Base-by-base conservation (phyloP, 1,140 invertebrate species). In the Drosophila littoralis region DNA sequence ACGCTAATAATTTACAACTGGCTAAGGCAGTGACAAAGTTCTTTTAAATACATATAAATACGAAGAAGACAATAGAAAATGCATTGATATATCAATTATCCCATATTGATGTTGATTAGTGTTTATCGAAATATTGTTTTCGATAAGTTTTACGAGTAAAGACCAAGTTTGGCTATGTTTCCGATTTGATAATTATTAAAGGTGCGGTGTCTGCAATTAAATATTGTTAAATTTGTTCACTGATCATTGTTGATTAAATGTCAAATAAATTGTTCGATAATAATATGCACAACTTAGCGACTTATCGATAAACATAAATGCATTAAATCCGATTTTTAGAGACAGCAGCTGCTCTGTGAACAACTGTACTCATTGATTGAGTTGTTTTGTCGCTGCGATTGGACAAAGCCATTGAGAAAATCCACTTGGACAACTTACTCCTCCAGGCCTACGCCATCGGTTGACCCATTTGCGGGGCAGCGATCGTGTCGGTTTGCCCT, bases 401-500 rank as follows among this genome's bases (percentile, higher is more conserved):
- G 60, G 46, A 42, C 46, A 13, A 15, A 13, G 10, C 40, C 51
- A 63, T 57, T 33, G 51, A 71, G 51, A 15, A 42, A 57, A 65
- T 58, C 8, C 45, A 50, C 50, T 51, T 67, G 69, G 69, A 59
- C 45, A 66, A 57, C 54, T 28, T 28, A 28, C 22, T 13, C 28
- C 22, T 36, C n/a, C 32, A 28, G 38, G 48, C 70, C 70, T 52
- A 73, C 70, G 48, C 58, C n/a, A 50, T 52, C 28, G 35, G 17
- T 63, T 75, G 72, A 75, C 72, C 72, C 72, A 75, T 69, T 75
- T 69, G 72, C 66, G 12, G 68, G 42, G 32, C 66, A 60, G 63
- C 12, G 55, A 58, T 59, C 38, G 65, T 73, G 54, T 52, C 15
- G 45, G 58, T 65, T 45, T 60, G 65, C 9, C 6, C 36, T 58